These are phyloP conservation scores for Eclectus roratus DNA, from an alignment of 2,113 vertebrate species.

Conservation along the genomic window DNA sequence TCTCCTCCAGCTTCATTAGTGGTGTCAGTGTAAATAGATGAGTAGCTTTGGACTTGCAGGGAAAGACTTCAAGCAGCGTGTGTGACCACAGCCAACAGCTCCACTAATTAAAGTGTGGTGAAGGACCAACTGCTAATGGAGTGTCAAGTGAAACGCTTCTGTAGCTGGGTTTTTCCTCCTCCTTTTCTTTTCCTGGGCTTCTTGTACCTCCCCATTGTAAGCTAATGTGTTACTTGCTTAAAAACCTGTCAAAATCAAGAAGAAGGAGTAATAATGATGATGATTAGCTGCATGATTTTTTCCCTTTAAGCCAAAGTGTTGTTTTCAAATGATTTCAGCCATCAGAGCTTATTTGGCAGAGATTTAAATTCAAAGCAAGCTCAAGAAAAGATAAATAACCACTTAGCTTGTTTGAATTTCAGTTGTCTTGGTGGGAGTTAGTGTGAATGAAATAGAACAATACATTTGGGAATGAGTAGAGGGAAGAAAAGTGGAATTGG, in stretches of 20 bases:
- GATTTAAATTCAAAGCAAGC: background rate
- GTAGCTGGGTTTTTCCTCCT: background rate
- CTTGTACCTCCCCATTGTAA: slow-evolving; percentile 18
- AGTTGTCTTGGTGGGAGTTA: background rate
- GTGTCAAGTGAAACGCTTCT: background rate
- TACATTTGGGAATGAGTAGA: background rate
- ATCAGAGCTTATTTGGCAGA: background rate
- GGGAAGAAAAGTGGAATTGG: background rate
- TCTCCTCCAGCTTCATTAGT: background rate
- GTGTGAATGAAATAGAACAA: background rate
- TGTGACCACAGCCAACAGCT: background rate
- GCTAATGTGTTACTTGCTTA: background rate
- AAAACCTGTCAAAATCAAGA: slow-evolving; percentile 26
- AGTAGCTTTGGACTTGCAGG: background rate
- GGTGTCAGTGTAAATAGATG: background rate
- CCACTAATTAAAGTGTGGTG: background rate
- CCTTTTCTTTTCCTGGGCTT: background rate
- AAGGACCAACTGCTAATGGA: background rate
- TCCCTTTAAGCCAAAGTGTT: background rate
- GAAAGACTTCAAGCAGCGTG: background rate
- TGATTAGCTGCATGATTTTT: background rate
- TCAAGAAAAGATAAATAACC: background rate
- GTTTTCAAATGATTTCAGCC: background rate
- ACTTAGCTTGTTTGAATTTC: background rate
- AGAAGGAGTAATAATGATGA: background rate